Base-by-base conservation (phyloP, 2,888 invertebrate species). In the Andricus quercusramuli region DNA sequence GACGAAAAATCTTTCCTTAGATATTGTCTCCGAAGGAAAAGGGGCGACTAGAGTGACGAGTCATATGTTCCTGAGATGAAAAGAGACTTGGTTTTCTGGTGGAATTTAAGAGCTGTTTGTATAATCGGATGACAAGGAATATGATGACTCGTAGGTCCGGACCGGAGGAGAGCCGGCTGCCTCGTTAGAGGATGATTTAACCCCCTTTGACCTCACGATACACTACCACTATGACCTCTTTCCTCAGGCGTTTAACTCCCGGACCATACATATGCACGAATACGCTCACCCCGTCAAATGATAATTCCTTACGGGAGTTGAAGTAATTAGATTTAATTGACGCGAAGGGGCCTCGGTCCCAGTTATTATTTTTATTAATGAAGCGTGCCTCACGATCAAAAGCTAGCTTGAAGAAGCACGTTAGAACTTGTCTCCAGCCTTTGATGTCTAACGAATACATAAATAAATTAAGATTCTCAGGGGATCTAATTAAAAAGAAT, bases 251-350 rank as follows among this genome's bases (percentile, higher is more conserved):
- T 78, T 83, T 79, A 80, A 82, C 79, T 66, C 51, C 56, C 67
- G 41, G n/a, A 64, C 37, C 32, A 20, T 68, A 74, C 76, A 37
- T 66, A 77, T 44, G 78, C 70, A 74, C 64, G 65, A 74, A 79
- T 51, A 67, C 44, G 25, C 8, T 41, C 22, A 8, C 59, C 76
- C 47, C 88, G 88, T 89, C 88, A 85, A 90, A 89, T 89, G 85
- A 86, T 90, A 90, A 91, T 90, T 91, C 88, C 89, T 89, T 87
- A 84, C 88, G 88, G 87, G 88, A 91, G 90, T 90, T 91, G 88
- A 86, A 89, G 88, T 90, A 90, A 90, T 90, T 90, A 90, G 86
- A 89, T 89, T 89, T 90, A 90, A 90, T 90, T 90, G 90, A 85
- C 85, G 85, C 87, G 85, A 87, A 88, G 84, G 84, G 85, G 78